Base-by-base conservation (phyloP, 1,140 invertebrate genomes). In the Micrasema minimum region DNA sequence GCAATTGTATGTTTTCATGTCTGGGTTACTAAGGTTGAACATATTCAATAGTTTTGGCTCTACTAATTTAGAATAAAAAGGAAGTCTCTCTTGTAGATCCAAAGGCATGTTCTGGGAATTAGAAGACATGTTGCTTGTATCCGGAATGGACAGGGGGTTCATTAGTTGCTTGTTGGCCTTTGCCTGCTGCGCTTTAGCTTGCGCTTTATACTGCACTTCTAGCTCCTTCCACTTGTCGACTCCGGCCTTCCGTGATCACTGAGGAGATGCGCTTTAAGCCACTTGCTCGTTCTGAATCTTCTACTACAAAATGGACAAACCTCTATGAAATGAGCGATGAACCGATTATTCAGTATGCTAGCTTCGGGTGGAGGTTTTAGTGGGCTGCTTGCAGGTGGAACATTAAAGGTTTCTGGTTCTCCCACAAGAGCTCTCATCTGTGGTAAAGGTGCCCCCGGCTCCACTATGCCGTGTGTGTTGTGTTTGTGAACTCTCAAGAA, bases 401-500 rank as follows among this genome's bases (percentile, higher is more conserved):
- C 50, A 50, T 55, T 71, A 14, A 62, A 59, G 6, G 26, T 12
- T 64, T 75, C 74, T 72, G 77, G 69, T 65, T 77, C 72, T 51
- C 64, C 48, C 26, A 71, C 35, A 22, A 77, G 66, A 72, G 69
- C 71, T 62, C 74, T 72, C 74, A 75, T 75, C 45, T 75, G n/a
- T n/a, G 79, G 66, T 76, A 78, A 64, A 70, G 81, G 73, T 73
- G 79, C 69, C 0, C 85, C 86, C 48, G 93, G 92, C 72, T 92
- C 93, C 12, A 91, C 87, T 50, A 99, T 96, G 0, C 97, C 97
- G 79, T 99, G 97, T 4, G 96, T 98, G 81, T 99, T 99, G 78
- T 97, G 93, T 79, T 98, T 98, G 84, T 99, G 97, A 2, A 97
- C 95, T 66, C 95, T 90, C 12, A 99, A 84, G 79, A 99, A 99